These are phyloP conservation scores for Corythucha ciliata DNA, from an alignment of 2,888 invertebrate species.

Conservation along the genomic window DNA sequence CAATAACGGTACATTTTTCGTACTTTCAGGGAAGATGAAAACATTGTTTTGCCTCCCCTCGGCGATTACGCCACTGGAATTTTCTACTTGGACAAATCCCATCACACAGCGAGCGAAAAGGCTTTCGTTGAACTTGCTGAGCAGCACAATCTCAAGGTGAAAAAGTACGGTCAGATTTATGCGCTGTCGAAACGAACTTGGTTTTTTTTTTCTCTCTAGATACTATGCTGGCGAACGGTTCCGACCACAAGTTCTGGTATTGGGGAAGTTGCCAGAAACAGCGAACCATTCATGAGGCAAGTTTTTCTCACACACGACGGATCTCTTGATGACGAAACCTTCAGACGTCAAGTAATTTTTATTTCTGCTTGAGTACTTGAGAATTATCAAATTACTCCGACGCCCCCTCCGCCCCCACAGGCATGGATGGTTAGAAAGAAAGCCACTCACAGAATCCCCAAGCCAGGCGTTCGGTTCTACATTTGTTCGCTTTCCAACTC, in stretches of 20 bases:
- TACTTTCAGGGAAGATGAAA: constrained; percentile 60
- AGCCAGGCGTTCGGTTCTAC: constrained; percentile 83
- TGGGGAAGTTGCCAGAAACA: constrained; percentile 84
- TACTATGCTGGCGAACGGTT: constrained; percentile 90
- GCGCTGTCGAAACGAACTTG: neutral
- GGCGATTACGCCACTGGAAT: constrained; percentile 96
- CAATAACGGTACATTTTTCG: constrained; percentile 12
- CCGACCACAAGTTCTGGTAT: constrained; percentile 78
- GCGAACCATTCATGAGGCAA: constrained; percentile 94
- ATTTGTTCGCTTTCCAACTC: constrained; percentile 87
- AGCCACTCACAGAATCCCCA: constrained; percentile 77
- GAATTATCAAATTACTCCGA: neutral
- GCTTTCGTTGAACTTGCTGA: constrained; percentile 73
- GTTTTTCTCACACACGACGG: constrained; percentile 69
- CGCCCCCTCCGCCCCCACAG: no score
- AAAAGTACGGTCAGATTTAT: neutral
- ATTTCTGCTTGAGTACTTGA: neutral
- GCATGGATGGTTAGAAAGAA: constrained; percentile 89
- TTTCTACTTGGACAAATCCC: constrained; percentile 79
- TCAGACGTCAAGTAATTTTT: constrained; percentile 56
- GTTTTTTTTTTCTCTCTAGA: constrained; percentile 43
- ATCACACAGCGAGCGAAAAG: constrained; percentile 68
- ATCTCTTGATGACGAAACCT: constrained; percentile 48
- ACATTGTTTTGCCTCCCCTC: constrained; percentile 71
- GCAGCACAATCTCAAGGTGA: constrained; percentile 61